Conservation (phyloP, 2,797 vertebrate species). For the Xenops minutus region DNA sequence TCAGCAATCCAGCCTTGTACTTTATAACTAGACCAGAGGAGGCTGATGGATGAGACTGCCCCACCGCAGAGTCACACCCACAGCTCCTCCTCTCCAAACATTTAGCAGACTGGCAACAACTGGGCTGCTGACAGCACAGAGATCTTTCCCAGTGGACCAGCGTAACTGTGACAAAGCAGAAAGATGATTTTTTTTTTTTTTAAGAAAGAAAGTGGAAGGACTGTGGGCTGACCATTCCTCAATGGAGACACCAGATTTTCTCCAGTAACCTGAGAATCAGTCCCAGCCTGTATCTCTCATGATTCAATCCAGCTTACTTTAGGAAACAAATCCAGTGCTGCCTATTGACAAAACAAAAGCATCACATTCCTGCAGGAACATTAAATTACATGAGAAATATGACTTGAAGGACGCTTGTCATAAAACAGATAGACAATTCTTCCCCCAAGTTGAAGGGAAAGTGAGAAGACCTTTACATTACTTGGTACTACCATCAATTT, state of each 20-base stretch:
- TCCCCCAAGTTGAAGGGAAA: neutral
- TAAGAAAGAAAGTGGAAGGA: neutral
- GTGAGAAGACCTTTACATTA: neutral
- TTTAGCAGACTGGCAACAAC: neutral
- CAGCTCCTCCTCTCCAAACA: neutral
- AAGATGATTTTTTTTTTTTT: neutral
- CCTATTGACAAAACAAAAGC: accelerated
- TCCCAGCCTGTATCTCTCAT: neutral
- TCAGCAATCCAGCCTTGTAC: neutral
- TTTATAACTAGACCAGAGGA: neutral
- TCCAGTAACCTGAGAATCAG: neutral
- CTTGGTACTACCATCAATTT: accelerated
- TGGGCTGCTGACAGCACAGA: neutral
- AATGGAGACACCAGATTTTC: neutral
- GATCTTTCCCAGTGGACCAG: neutral
- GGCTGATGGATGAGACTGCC: neutral
- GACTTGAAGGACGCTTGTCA: neutral
- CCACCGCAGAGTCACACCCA: neutral
- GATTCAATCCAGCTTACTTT: neutral
- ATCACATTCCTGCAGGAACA: neutral
- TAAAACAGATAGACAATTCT: neutral
- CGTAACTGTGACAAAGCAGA: neutral
- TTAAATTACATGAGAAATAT: neutral
- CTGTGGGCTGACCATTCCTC: neutral
- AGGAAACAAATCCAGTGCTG: neutral